A percentile compares a stretch with the other conserved stretches of the same genome.
These are phyloP conservation scores for Diaperis boleti DNA, from an alignment of 2,888 invertebrate genomes.

Conservation along the genomic window DNA sequence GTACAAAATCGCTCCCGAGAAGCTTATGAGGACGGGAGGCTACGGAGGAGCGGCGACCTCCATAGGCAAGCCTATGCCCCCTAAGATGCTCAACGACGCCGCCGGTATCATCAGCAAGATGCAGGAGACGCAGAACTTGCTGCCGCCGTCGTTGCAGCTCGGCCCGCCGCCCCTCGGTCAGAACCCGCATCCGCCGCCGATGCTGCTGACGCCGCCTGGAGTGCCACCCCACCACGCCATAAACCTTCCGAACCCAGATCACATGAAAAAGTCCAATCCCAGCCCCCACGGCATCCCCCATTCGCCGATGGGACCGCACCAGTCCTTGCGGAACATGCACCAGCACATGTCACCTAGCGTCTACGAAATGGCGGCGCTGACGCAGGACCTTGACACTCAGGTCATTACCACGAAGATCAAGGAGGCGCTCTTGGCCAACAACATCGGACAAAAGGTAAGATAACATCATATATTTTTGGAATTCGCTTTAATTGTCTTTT, in stretches of 20 bases:
- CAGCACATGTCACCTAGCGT: constrained; percentile 95
- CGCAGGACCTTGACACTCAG: constrained; percentile 96
- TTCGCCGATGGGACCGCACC: constrained; percentile 74
- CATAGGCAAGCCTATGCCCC: constrained; percentile 80
- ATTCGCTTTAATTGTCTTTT: too few species aligned
- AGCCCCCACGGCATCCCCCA: constrained; percentile 69
- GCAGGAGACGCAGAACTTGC: constrained; percentile 75
- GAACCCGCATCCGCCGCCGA: constrained; percentile 61
- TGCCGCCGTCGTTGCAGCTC: constrained; percentile 69
- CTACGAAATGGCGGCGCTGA: constrained; percentile 97
- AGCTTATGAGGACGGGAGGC: constrained; percentile 95
- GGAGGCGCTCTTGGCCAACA: constrained; percentile 95
- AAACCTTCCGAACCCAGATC: constrained; percentile 74
- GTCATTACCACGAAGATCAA: constrained; percentile 97
- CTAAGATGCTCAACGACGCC: constrained; percentile 84
- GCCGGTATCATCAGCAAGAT: constrained; percentile 75
- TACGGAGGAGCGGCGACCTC: constrained; percentile 77
- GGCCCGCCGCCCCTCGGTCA: constrained; percentile 68
- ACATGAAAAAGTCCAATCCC: constrained; percentile 71
- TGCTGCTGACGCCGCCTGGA: constrained; percentile 82
- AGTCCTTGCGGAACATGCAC: constrained; percentile 79
- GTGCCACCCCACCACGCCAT: constrained; percentile 82
- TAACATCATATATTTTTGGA: neutral
- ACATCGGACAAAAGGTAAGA: constrained; percentile 93
- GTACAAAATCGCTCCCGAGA: constrained; percentile 98